Evolutionary conservation across 2,888 invertebrate genomes (phyloP).

Genomic region (Coecobrya sp.): DNA sequence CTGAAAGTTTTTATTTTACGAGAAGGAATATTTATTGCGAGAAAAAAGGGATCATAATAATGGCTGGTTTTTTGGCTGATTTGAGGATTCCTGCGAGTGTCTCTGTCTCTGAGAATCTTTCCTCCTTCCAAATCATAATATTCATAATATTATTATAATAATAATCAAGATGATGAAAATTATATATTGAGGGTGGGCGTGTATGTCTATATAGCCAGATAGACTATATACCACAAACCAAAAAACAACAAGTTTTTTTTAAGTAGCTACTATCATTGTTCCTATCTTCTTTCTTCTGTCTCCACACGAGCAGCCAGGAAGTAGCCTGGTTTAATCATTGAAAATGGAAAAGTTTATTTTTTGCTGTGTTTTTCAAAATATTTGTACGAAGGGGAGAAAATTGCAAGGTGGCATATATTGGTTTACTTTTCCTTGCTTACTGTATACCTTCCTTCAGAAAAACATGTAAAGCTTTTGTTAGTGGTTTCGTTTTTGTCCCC

Average conservation of each 20-base stretch:
- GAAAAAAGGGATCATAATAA: too few species aligned
- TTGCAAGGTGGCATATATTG: not conserved
- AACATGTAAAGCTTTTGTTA: not conserved
- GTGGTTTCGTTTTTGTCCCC: not conserved
- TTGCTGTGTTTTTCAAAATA: not conserved
- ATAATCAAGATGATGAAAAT: not conserved
- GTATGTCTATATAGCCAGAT: not conserved
- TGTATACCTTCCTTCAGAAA: too few species aligned
- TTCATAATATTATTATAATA: not conserved
- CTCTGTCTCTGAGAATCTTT: not conserved
- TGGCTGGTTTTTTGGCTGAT: not conserved
- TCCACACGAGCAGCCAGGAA: not conserved
- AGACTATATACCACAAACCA: too few species aligned
- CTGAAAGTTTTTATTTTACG: too few species aligned
- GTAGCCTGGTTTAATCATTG: not conserved
- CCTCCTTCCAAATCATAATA: not conserved
- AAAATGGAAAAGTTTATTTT: conserved; percentile 2
- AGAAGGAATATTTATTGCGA: too few species aligned
- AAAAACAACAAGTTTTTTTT: not conserved
- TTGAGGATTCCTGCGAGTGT: not conserved
- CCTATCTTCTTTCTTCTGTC: too few species aligned
- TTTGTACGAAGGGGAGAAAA: not conserved
- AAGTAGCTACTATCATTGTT: not conserved
- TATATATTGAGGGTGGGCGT: not conserved
- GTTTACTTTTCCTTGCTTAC: too few species aligned